These are phyloP conservation scores for Microcebus lehilahytsara DNA, from an alignment of 2,113 vertebrate species.

Conservation along the genomic window DNA sequence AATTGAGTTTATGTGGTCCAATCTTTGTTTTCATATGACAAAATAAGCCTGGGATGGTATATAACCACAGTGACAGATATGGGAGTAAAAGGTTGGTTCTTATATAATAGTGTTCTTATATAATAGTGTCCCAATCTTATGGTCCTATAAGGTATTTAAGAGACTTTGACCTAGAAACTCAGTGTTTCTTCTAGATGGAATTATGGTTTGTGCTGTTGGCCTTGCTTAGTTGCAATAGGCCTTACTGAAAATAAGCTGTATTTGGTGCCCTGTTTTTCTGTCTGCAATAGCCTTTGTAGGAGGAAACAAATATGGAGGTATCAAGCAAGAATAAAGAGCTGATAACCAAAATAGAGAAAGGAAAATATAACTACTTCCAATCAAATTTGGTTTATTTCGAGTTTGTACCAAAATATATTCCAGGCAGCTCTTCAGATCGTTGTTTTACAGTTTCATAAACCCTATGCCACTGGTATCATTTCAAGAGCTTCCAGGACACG, in stretches of 20 bases:
- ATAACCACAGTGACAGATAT: slow-evolving; percentile 7
- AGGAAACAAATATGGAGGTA: background rate
- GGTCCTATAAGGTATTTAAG: background rate
- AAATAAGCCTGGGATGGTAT: background rate
- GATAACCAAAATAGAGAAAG: background rate
- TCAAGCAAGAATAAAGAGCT: background rate
- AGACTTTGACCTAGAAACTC: background rate
- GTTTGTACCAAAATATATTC: slow-evolving; percentile 72
- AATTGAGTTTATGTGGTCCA: background rate
- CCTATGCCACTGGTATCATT: background rate
- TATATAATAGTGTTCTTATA: background rate
- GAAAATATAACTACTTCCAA: background rate
- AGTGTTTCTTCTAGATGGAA: background rate
- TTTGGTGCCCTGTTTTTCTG: background rate
- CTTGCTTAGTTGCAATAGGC: background rate
- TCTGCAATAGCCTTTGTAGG: background rate
- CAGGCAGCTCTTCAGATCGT: slow-evolving; percentile 39
- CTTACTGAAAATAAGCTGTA: background rate
- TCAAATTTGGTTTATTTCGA: slow-evolving; percentile 73
- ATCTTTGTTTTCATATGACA: background rate
- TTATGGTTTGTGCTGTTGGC: background rate
- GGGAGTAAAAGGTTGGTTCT: background rate
- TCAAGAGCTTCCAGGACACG: slow-evolving; percentile 30
- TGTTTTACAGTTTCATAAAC: slow-evolving; percentile 43
- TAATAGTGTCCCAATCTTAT: background rate